Evolutionary conservation across 1,140 invertebrate species (phyloP), one percentile per base, ranked within the genome.

Genomic region (Radopholus similis): DNA sequence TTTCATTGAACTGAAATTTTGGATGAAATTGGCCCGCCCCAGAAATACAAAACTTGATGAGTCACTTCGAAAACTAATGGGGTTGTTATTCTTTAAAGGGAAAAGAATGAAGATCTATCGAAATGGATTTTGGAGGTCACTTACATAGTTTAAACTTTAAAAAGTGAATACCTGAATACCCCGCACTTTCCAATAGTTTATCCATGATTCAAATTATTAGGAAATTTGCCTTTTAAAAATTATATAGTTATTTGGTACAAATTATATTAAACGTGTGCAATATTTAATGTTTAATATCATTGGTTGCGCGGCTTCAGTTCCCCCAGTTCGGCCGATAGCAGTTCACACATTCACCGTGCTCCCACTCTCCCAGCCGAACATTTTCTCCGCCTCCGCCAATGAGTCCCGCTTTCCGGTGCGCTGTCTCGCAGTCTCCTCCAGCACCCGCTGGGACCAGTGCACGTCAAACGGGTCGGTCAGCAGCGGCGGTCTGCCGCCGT

Each of bases 261-360:
- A 42, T 42, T 11, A 42, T 42, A 11, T 18, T 42, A 42, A 42
- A 32, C 6, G 37, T n/a, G 35, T 18, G 11, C 18, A 42, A 42
- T 30, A 55, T 55, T 56, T 15, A 15, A 58, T 30, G 15, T 30
- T 38, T 38, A 57, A 8, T 28, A 28, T 68, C 86, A 87, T 56
- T 93, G 93, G 75, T 93, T 92, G 83, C 87, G 95, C 66, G 84
- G 96, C 63, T 84, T 89, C 18, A 87, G 89, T 1, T 86, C 86
- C 4, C 80, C 85, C 59, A 72, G 85, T 66, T 87, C 87, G 35
- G 77, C 71, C 56, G 74, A 76, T 66, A 80, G 67, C 1, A 42
- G 18, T 42, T 42, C 38, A 42, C 38, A 42, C 38, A 42, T 42
- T 42, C 38, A 42, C 38, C 18, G 38, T 42, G 11, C n/a, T n/a